Conservation (phyloP, 2,797 vertebrate species). For the Dryobates pubescens region DNA sequence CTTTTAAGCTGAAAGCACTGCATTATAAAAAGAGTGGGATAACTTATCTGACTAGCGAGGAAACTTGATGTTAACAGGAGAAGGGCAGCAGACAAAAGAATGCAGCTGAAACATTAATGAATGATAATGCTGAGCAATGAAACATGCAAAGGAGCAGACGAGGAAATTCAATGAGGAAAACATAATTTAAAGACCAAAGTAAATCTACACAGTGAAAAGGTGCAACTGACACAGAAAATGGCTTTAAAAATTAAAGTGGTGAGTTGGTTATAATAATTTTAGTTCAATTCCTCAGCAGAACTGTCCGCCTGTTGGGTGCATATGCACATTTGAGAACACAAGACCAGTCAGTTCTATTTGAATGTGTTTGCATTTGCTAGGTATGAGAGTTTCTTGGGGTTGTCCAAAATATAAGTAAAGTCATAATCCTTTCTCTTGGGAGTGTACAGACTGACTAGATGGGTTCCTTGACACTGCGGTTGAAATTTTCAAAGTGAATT, state of each 20-base stretch:
- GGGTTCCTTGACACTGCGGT: neutral
- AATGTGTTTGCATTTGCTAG: conserved; percentile 28
- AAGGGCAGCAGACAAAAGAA: conserved; percentile 61
- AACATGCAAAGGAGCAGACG: conserved; percentile 45
- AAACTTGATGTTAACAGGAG: conserved; percentile 46
- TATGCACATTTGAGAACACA: neutral
- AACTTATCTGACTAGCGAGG: conserved; percentile 56
- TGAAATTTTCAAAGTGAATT: conserved; percentile 24
- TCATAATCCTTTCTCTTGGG: neutral
- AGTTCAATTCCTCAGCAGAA: conserved; percentile 18
- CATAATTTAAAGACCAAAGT: conserved; percentile 42
- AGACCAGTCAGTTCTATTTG: neutral
- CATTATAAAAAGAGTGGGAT: conserved; percentile 35
- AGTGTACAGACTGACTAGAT: neutral
- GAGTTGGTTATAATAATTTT: conserved; percentile 34
- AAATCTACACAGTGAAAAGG: conserved; percentile 36
- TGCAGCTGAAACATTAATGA: conserved; percentile 61
- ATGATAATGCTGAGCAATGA: conserved; percentile 62
- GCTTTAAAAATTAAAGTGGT: neutral
- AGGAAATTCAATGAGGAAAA: conserved; percentile 57
- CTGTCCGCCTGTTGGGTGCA: neutral
- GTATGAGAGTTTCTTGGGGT: neutral
- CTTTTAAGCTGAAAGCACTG: conserved; percentile 32
- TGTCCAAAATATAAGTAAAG: conserved; percentile 4
- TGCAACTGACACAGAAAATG: conserved; percentile 15